These are phyloP conservation scores for Nysson spinosus DNA, from an alignment of 2,888 invertebrate species.

Conservation along the genomic window DNA sequence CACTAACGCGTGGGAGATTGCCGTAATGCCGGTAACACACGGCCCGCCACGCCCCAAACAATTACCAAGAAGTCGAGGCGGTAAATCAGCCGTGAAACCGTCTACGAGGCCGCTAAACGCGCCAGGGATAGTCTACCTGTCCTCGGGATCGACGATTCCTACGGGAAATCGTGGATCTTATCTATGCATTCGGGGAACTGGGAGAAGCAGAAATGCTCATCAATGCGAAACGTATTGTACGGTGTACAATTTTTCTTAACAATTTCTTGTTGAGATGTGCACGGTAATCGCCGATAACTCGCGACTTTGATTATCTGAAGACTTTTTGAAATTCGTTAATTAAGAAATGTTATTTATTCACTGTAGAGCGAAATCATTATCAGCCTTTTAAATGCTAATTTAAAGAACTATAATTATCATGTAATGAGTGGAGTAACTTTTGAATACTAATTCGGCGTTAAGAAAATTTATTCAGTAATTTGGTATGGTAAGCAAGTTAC, in stretches of 20 bases:
- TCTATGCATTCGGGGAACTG: background rate
- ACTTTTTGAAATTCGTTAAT: no score
- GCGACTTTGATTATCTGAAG: no score
- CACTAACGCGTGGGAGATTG: constrained; percentile 70
- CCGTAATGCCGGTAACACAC: constrained; percentile 56
- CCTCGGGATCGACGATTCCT: constrained; percentile 21
- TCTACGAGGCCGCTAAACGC: constrained; percentile 22
- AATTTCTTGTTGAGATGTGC: no score
- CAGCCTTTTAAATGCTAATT: no score
- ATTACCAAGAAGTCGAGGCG: constrained; percentile 64
- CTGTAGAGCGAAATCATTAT: no score
- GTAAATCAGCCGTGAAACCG: constrained; percentile 61
- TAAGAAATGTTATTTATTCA: no score
- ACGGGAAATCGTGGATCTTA: constrained; percentile 25
- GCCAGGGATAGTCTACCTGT: constrained; percentile 18
- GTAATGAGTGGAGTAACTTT: no score
- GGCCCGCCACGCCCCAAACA: constrained; percentile 69
- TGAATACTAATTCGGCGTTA: background rate
- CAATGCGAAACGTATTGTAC: background rate
- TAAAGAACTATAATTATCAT: no score
- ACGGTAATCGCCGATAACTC: no score
- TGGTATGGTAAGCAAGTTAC: background rate
- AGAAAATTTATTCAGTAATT: background rate
- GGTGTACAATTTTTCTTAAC: background rate
- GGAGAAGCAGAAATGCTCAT: background rate